These are phyloP conservation scores for Eilema griseolum DNA, from an alignment of 2,888 invertebrate species.

Conservation along the genomic window DNA sequence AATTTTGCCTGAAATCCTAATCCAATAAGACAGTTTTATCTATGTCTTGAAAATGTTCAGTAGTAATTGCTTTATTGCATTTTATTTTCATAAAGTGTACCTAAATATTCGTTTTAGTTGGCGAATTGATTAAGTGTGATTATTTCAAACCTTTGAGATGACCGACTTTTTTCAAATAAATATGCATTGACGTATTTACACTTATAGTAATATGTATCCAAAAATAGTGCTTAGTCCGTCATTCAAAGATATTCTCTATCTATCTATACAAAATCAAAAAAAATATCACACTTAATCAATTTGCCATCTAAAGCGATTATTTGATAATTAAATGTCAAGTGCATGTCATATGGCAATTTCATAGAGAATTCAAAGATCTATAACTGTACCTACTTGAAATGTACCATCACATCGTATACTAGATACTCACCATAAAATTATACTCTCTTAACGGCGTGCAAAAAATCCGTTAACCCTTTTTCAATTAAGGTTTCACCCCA, in stretches of 20 bases:
- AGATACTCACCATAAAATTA: not conserved
- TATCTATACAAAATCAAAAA: too few relatives aligned
- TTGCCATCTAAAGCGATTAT: too few relatives aligned
- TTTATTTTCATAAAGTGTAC: not conserved
- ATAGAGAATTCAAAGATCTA: not conserved
- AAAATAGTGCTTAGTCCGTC: too few relatives aligned
- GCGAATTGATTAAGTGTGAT: too few relatives aligned
- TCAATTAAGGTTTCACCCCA: not conserved
- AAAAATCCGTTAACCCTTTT: conserved; percentile 15
- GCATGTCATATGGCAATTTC: not conserved
- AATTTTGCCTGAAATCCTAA: not conserved
- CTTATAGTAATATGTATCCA: too few relatives aligned
- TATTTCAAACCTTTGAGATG: too few relatives aligned
- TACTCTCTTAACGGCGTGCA: conserved; percentile 13
- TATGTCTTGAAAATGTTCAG: not conserved
- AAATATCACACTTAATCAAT: too few relatives aligned
- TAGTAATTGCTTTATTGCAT: not conserved
- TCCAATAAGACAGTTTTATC: not conserved
- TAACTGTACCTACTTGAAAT: not conserved
- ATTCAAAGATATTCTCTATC: too few relatives aligned
- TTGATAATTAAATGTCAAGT: not conserved
- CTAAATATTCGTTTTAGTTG: too few relatives aligned
- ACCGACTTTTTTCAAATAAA: too few relatives aligned
- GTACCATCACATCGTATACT: not conserved
- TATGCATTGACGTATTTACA: too few relatives aligned